These are phyloP conservation scores for Cephalopterus ornatus DNA, from an alignment of 2,113 vertebrate species.

Conservation along the genomic window DNA sequence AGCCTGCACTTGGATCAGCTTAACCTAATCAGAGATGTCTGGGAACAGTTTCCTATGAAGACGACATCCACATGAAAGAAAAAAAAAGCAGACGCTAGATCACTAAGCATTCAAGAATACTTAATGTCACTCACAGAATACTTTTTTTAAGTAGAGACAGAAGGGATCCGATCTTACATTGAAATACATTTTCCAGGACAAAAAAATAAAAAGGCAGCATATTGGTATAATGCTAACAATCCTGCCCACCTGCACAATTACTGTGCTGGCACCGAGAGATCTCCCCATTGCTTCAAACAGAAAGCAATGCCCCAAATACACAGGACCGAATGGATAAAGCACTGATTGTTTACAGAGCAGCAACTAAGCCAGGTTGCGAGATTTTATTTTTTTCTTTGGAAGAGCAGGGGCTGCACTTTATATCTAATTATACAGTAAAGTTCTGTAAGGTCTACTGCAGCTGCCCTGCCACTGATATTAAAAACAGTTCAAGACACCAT, in stretches of 20 bases:
- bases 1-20: neutral
- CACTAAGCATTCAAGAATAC: neutral
- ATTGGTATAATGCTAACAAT: neutral
- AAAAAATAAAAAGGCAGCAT: too few species aligned
- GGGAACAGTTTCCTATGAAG: neutral
- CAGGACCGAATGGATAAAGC: neutral
- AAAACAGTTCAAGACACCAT: neutral
- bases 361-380: neutral
- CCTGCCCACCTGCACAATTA: neutral
- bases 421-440: neutral
- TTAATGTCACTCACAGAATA: neutral
- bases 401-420: neutral
- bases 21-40: neutral
- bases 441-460: neutral
- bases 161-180: neutral
- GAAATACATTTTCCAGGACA: neutral
- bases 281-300: neutral
- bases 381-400: neutral
- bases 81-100: neutral
- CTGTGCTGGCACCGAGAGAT: neutral
- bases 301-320: neutral
- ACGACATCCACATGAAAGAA: neutral
- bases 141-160: neutral
- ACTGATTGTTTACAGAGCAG: neutral
- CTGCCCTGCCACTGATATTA: neutral